A percentile compares a stretch with the other conserved stretches of the same genome.
phyloP scores from a whole-genome alignment of 2,113 vertebrate genomes.

The Sinosuthora webbiana region DNA sequence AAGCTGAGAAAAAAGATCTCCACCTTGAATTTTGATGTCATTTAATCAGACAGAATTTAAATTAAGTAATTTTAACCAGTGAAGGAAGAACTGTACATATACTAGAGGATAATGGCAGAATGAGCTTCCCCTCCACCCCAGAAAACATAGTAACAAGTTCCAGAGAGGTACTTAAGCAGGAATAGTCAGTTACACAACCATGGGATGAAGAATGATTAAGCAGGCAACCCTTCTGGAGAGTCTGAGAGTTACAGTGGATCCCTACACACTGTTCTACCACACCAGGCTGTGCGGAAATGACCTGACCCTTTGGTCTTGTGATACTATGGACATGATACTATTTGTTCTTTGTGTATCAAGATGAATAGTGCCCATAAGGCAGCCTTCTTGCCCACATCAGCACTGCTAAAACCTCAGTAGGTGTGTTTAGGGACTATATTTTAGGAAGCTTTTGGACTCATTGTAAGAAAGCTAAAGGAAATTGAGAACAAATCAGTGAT shows the following conservation, averaged over 20 bases:
- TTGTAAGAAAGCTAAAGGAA: background rate
- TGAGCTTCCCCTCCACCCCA: background rate
- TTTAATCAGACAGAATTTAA: background rate
- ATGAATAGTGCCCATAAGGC: background rate
- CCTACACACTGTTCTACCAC: background rate
- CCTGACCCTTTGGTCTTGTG: background rate
- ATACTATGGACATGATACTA: background rate
- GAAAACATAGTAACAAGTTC: background rate
- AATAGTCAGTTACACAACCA: slow-evolving; percentile 10
- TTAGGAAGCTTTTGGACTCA: background rate
- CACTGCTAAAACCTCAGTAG: background rate
- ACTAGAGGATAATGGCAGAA: background rate
- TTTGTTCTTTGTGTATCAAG: background rate
- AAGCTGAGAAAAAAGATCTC: background rate
- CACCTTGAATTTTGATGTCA: background rate
- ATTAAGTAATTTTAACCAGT: background rate
- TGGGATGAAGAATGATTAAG: background rate
- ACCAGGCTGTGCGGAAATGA: accelerated
- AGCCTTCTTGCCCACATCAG: background rate
- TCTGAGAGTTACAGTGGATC: background rate
- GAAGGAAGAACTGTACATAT: background rate
- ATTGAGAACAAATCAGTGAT: background rate
- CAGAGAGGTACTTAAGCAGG: background rate
- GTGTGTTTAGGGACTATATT: background rate
- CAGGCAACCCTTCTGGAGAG: background rate